A percentile compares a stretch with the other conserved stretches of the same genome.
phyloP scores from a whole-genome alignment of 2,888 invertebrate genomes.

The Drosophila suboccidentalis region DNA sequence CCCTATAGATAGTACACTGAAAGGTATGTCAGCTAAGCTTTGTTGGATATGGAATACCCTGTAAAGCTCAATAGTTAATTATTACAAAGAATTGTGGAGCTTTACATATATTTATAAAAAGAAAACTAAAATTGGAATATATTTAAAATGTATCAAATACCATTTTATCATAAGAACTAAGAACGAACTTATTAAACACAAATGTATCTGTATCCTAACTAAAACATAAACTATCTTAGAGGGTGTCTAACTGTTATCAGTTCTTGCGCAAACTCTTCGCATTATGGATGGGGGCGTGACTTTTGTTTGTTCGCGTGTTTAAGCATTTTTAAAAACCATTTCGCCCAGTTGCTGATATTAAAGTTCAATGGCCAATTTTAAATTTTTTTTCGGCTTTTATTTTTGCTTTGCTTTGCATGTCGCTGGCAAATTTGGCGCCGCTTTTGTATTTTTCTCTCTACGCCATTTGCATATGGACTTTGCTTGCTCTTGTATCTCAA shows the following conservation, averaged over 20 bases:
- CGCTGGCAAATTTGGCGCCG: slow-evolving; percentile 55
- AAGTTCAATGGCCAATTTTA: slow-evolving; percentile 76
- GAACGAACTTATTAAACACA: not conserved
- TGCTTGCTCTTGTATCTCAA: not conserved
- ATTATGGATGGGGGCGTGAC: slow-evolving; percentile 59
- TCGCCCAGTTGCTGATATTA: slow-evolving; percentile 54
- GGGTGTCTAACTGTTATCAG: not conserved
- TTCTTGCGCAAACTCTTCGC: slow-evolving; percentile 38
- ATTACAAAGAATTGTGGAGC: too few species aligned
- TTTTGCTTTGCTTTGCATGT: slow-evolving; percentile 48
- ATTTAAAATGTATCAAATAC: not conserved
- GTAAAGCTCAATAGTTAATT: not conserved
- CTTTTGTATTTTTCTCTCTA: slow-evolving; percentile 18
- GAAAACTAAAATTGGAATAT: too few species aligned
- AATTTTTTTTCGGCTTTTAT: slow-evolving; percentile 15
- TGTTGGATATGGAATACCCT: not conserved
- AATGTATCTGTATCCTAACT: not conserved
- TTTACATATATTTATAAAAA: too few species aligned
- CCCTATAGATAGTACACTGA: not conserved
- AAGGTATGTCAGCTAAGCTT: not conserved
- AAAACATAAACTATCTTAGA: not conserved
- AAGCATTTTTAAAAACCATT: slow-evolving; percentile 62
- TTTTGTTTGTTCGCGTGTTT: slow-evolving; percentile 62
- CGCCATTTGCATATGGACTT: slow-evolving; percentile 19
- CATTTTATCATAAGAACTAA: not conserved